phyloP scores from a whole-genome alignment of 2,797 vertebrate genomes.

The Falco novaeseelandiae region DNA sequence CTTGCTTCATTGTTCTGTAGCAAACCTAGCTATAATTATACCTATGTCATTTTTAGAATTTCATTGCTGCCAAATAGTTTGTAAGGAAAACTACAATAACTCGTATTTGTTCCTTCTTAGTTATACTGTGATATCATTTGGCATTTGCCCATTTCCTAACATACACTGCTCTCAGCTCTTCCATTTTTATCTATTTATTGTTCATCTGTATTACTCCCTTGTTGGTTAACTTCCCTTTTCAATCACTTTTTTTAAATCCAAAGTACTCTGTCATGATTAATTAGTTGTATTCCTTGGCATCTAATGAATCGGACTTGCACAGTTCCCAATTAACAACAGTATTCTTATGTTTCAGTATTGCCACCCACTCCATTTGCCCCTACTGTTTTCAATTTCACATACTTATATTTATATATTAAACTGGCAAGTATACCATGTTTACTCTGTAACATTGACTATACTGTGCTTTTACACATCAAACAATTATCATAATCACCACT shows the following conservation, averaged over 20 bases:
- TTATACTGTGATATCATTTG: background rate
- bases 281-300: background rate
- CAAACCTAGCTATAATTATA: background rate
- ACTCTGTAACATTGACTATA: background rate
- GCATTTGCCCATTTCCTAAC: background rate
- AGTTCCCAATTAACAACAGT: background rate
- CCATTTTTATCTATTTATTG: constrained; percentile 10
- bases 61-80: background rate
- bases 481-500: background rate
- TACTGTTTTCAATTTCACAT: background rate
- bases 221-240: constrained; percentile 6
- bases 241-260: background rate
- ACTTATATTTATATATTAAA: background rate
- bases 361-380: background rate
- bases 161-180: background rate
- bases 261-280: background rate
- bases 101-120: background rate
- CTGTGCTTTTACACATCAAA: background rate
- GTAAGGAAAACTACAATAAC: background rate
- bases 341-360: background rate
- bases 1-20: background rate
- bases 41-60: background rate
- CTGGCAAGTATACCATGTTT: background rate
- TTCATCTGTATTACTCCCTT: background rate
- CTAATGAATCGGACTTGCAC: background rate